Evolutionary conservation across 23 tunicate genomes (phyloP).

Genomic region (Halocynthia aurantium): DNA sequence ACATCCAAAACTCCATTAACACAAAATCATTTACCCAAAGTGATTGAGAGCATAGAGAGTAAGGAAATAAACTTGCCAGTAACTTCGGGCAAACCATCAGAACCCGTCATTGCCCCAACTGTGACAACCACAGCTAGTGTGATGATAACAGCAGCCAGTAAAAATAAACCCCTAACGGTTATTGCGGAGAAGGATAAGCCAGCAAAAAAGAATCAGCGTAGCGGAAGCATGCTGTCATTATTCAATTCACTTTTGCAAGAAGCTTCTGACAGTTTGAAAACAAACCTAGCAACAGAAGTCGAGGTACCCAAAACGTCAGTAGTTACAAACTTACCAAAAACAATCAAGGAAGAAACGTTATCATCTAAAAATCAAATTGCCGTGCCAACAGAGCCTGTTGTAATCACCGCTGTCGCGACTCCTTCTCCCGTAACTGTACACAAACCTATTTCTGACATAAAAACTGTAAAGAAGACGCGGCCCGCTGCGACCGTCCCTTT

Average conservation of each 20-base stretch:
- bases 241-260: constrained; percentile 79
- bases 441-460: constrained; percentile 1
- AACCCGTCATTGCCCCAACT: neutral
- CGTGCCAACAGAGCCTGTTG: neutral
- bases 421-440: constrained; percentile 10
- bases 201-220: constrained; percentile 33
- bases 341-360: neutral
- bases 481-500: constrained; percentile 67
- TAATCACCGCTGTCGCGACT: neutral
- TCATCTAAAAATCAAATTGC: neutral
- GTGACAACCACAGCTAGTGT: neutral
- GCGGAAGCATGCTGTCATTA: constrained; percentile 48
- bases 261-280: constrained; percentile 69
- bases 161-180: neutral
- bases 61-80: neutral
- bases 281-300: constrained; percentile 1
- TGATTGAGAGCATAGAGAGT: neutral
- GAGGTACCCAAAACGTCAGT: neutral
- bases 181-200: neutral
- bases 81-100: neutral
- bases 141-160: too few relatives aligned
- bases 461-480: constrained; percentile 14
- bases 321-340: neutral
- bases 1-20: too few relatives aligned
- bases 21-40: neutral